These are phyloP conservation scores for Uria lomvia DNA, from an alignment of 2,113 vertebrate species.

Conservation along the genomic window DNA sequence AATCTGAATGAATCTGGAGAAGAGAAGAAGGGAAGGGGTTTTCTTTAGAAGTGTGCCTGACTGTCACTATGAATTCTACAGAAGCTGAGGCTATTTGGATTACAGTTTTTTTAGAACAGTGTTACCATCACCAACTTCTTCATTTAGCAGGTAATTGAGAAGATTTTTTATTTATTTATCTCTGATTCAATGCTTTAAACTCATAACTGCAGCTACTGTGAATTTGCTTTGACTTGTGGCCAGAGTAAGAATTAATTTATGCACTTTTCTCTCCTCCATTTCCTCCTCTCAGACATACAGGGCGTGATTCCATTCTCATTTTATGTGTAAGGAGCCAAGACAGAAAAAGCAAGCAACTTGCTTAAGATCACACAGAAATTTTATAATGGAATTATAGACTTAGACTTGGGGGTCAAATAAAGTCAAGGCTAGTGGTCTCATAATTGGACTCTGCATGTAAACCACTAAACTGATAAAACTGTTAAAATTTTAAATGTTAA, in stretches of 20 bases:
- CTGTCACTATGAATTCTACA: not conserved
- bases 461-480: not conserved
- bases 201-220: not conserved
- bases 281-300: not conserved
- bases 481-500: not conserved
- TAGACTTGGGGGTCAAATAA: not conserved
- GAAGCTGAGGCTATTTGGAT: not conserved
- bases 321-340: not conserved
- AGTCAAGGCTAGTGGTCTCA: not conserved
- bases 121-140: not conserved
- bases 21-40: not conserved
- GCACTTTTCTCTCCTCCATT: not conserved
- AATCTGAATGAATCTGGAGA: not conserved
- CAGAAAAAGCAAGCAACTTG: not conserved
- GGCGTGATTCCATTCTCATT: not conserved
- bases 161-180: not conserved
- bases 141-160: not conserved
- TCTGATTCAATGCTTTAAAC: not conserved
- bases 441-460: not conserved
- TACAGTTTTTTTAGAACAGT: not conserved
- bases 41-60: not conserved
- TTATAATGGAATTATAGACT: not conserved
- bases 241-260: not conserved
- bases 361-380: not conserved
- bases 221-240: not conserved